Percentiles rank a stretch among this genome's conserved stretches.
Conservation (phyloP, 2,113 vertebrate species). For the Mormyrus iriodes region DNA sequence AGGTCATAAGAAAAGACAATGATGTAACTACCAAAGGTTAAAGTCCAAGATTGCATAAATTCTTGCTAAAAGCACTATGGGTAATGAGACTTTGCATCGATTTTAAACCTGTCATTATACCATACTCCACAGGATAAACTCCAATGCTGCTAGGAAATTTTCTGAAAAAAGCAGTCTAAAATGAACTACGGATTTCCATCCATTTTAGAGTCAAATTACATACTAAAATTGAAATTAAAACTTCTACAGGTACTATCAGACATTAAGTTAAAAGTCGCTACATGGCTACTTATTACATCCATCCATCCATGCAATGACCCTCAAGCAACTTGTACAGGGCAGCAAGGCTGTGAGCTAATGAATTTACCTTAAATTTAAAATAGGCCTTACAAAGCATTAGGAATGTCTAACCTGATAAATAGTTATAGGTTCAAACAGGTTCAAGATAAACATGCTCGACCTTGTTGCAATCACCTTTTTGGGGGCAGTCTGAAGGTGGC, state of each 20-base stretch:
- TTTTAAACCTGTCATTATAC: neutral
- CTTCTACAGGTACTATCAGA: neutral
- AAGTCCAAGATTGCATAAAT: neutral
- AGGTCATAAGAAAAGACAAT: neutral
- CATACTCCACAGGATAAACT: neutral
- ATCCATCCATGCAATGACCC: neutral
- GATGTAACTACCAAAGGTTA: neutral
- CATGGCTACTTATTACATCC: neutral
- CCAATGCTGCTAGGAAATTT: neutral
- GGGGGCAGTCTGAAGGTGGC: neutral
- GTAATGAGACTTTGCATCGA: neutral
- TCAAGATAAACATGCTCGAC: neutral
- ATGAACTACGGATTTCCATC: neutral
- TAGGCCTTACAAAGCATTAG: neutral
- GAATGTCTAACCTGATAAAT: neutral
- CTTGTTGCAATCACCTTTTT: neutral
- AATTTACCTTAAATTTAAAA: neutral
- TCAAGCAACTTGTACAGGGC: neutral
- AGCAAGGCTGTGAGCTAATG: neutral
- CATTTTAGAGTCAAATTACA: neutral
- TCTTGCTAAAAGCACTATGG: neutral
- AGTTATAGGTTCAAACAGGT: neutral
- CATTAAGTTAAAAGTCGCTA: neutral
- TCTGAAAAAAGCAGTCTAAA: neutral
- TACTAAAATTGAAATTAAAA: neutral